These are phyloP conservation scores for Urocitellus parryii DNA, from an alignment of 2,113 vertebrate genomes.

Conservation along the genomic window DNA sequence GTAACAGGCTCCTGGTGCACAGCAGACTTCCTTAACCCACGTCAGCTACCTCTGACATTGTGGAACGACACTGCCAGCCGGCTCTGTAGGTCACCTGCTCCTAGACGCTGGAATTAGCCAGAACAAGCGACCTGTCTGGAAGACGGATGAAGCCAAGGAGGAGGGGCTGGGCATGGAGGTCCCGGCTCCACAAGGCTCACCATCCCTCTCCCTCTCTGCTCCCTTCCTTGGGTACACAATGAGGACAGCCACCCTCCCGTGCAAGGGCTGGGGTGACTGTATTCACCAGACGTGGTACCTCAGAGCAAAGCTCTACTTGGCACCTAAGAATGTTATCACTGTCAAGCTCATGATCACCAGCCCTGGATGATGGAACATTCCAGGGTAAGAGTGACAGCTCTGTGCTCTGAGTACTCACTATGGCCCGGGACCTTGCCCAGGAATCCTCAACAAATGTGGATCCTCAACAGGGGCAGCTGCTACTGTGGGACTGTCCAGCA, in stretches of 20 bases:
- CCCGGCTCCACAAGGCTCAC: accelerated
- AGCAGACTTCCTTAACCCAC: no score
- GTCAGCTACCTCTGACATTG: neutral
- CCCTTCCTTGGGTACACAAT: neutral
- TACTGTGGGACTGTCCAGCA: accelerated
- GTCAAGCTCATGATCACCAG: accelerated
- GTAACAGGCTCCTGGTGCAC: neutral
- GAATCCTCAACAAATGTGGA: no score
- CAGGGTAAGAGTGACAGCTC: accelerated
- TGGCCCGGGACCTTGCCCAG: accelerated
- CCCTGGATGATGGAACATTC: accelerated
- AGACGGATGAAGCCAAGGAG: neutral
- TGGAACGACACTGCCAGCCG: accelerated
- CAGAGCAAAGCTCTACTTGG: accelerated
- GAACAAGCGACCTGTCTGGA: neutral
- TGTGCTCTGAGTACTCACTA: neutral
- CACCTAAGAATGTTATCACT: accelerated
- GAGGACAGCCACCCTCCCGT: neutral
- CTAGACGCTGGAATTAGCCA: neutral
- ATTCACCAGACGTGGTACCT: neutral
- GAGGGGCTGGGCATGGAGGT: no score
- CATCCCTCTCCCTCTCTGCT: neutral
- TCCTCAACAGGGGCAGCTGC: neutral
- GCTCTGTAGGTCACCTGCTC: accelerated
- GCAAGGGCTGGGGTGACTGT: neutral